A percentile compares a stretch with the other conserved stretches of the same genome.
Conservation (phyloP, 2,113 vertebrate genomes). For the Panthera uncia region DNA sequence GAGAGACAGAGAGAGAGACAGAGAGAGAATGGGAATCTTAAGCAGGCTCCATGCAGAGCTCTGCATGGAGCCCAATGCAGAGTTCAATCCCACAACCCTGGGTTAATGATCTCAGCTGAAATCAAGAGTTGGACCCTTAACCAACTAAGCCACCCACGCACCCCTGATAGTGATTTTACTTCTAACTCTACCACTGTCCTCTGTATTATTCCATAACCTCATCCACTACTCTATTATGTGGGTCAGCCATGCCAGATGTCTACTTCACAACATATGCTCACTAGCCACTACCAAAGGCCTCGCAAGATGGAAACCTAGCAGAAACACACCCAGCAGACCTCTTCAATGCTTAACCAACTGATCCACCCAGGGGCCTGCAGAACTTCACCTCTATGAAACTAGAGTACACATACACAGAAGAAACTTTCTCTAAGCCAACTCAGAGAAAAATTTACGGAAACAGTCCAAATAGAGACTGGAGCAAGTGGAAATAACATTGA, state of each 20-base stretch:
- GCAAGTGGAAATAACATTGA: not conserved
- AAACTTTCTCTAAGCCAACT: not conserved
- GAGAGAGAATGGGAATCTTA: too few relatives aligned
- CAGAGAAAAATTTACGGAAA: constrained; percentile 13
- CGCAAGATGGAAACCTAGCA: not conserved
- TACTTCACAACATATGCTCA: not conserved
- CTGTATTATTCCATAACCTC: not conserved
- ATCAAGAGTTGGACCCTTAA: too few relatives aligned
- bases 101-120: too few relatives aligned
- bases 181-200: not conserved
- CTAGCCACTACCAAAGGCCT: not conserved
- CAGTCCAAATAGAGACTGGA: not conserved
- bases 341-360: not conserved
- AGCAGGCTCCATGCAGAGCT: too few relatives aligned
- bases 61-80: too few relatives aligned
- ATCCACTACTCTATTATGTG: not conserved
- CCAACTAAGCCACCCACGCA: too few relatives aligned
- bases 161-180: not conserved
- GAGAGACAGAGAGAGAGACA: too few relatives aligned
- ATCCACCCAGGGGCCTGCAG: not conserved
- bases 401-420: not conserved
- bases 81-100: too few relatives aligned
- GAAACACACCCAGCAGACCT: not conserved
- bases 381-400: not conserved
- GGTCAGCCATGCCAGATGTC: not conserved